Evolutionary conservation across 2,888 invertebrate genomes (phyloP), one percentile per base, ranked within the genome.

Genomic region (Volucella zonaria): DNA sequence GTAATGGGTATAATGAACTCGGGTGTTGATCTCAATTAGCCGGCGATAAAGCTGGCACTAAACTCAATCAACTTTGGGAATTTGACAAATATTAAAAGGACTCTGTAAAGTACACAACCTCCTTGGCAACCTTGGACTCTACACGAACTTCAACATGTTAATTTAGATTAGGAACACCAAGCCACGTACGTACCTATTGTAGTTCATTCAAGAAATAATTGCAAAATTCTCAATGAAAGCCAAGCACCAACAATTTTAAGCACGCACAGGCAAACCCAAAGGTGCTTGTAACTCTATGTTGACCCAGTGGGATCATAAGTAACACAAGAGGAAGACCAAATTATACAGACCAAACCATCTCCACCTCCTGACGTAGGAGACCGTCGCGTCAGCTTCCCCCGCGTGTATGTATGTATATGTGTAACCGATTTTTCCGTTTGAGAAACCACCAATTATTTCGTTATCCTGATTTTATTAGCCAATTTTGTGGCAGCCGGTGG

Each of bases 401-500:
- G 6, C 31, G 31, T 31, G 6, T 1, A 1, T 0, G 18, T 23
- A 23, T 23, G 18, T 6, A 6, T 31, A 31, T 31, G 6, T 31
- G 6, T 31, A 6, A 23, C 23, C 4, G 23, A 58, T 8, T 10
- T 38, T 14, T 56, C 31, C 12, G 2, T 38, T 8, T 38, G n/a
- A 38, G 12, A 51, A 52, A 40, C 18, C 9, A n/a, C 71, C 58
- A 45, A 47, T 66, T 73, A 45, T 42, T 38, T 42, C 18, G 58
- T 52, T 61, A 61, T 79, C 66, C 67, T 61, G 79, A 79, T 73
- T 73, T 78, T 71, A 78, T 71, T 73, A 79, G 73, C 59, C 43
- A 45, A 79, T 58, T 66, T 66, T 66, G 45, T 79, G 51, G 52
- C 54, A 58, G 76, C 43, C 58, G 49, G 59, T 52, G 59, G 38